Evolutionary conservation across 2,113 vertebrate species (phyloP), one percentile per base, ranked within the genome.

Genomic region (Gambusia affinis): DNA sequence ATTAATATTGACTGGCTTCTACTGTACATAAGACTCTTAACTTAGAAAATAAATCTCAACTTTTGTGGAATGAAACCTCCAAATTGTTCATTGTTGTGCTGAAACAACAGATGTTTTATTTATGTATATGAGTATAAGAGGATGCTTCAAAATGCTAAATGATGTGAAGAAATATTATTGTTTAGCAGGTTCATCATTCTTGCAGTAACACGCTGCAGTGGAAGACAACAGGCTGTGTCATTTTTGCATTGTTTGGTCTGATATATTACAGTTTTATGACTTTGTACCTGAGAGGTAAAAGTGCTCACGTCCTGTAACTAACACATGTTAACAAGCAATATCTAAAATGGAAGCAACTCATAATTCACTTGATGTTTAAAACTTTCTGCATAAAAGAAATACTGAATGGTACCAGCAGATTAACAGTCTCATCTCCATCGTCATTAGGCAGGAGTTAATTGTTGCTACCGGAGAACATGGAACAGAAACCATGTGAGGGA

Each of bases 171-270:
- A 57, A 57, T 8, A 1, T 22, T 22, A 8, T n/a, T 57, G 51
- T 7, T 54, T n/a, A n/a, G 19, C 1, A 10, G 22, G 51, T 54
- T 57, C 24, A 24, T 57, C 19, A n/a, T 57, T 24, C 22, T 22
- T 27, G 33, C 19, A 68, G 69, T 61, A 15, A 64, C 66, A 77
- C n/a, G 67, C 10, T 64, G 11, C 42, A 64, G 35, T 76, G 83
- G 88, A 89, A 87, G 88, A 89, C 85, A 60, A 78, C 54, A 47
- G 19, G 29, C 33, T 68, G 42, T 61, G n/a, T 1, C n/a, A 12
- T 2, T 6, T 27, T 68, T 27, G 14, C n/a, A 35, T 19, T 5
- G 8, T 44, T 60, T 10, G 12, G 12, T 47, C 5, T 57, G 31
- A 47, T 11, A 44, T 78, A 57, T 57, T 57, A 51, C 44, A 57